phyloP scores from a whole-genome alignment of 1,140 invertebrate species.

The Nasonia longicornis region DNA sequence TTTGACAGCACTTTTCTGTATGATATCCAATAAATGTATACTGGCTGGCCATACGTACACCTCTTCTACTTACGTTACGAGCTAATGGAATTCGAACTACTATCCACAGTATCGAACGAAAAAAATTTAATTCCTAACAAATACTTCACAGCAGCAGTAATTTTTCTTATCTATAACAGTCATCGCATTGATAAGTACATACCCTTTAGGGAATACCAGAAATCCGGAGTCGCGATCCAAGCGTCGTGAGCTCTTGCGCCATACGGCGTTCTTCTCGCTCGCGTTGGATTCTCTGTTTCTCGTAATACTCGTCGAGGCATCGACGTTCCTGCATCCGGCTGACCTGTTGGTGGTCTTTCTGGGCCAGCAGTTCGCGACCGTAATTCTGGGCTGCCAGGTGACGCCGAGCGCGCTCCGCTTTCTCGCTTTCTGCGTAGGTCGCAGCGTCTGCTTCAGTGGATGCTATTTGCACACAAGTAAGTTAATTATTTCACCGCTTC shows the following conservation, averaged over 20 bases:
- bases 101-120: too few species aligned
- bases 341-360: not conserved
- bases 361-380: conserved; percentile 28
- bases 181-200: not conserved
- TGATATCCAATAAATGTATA: not conserved
- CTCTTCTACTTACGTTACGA: not conserved
- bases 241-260: not conserved
- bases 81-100: not conserved
- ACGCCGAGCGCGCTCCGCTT: not conserved
- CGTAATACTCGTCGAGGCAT: not conserved
- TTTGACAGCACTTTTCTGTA: not conserved
- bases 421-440: not conserved
- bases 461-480: not conserved
- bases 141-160: too few species aligned
- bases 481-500: too few species aligned
- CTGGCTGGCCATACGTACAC: not conserved
- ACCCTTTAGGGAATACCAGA: not conserved
- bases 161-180: too few species aligned
- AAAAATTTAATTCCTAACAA: too few species aligned
- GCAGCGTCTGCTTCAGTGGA: not conserved
- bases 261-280: conserved; percentile 15
- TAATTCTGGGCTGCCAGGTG: conserved; percentile 6
- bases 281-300: not conserved
- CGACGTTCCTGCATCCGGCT: not conserved
- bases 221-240: not conserved